These are phyloP conservation scores for Nymphicus hollandicus DNA, from an alignment of 2,113 vertebrate species.

Conservation along the genomic window DNA sequence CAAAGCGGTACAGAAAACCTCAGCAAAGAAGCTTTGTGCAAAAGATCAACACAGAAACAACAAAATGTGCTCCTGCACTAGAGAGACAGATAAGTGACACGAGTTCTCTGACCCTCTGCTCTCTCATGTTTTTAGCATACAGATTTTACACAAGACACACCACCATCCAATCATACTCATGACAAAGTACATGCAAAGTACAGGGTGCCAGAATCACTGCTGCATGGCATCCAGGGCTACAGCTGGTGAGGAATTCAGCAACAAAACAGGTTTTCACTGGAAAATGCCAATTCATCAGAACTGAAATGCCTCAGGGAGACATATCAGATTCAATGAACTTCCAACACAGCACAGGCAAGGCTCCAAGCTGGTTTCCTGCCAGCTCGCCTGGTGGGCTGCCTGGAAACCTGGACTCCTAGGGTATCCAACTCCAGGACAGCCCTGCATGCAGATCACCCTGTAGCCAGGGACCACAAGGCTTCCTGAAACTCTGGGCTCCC, in stretches of 20 bases:
- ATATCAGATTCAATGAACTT: conserved; percentile 15
- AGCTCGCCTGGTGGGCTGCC: conserved; percentile 49
- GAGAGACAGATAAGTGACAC: not conserved
- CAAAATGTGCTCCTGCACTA: not conserved
- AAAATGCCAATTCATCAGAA: conserved; percentile 58
- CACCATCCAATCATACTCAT: not conserved
- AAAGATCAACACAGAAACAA: not conserved
- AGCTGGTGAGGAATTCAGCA: conserved; percentile 22
- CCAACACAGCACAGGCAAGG: conserved; percentile 22
- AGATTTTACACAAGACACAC: not conserved
- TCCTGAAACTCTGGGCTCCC: conserved; percentile 5
- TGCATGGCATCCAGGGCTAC: not conserved
- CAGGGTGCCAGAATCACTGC: not conserved
- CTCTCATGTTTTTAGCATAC: not conserved
- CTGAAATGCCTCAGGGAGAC: conserved; percentile 30
- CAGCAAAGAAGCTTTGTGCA: not conserved
- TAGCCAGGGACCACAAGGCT: conserved; percentile 17
- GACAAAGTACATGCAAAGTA: not conserved
- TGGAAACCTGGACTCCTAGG: not conserved
- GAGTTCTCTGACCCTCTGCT: not conserved
- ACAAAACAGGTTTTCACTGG: conserved; percentile 47
- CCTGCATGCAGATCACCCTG: not conserved
- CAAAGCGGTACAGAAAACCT: not conserved
- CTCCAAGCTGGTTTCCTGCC: conserved; percentile 41
- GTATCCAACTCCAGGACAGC: not conserved